phyloP scores from a whole-genome alignment of 2,797 vertebrate genomes.

The Otolemur crassicaudatus region DNA sequence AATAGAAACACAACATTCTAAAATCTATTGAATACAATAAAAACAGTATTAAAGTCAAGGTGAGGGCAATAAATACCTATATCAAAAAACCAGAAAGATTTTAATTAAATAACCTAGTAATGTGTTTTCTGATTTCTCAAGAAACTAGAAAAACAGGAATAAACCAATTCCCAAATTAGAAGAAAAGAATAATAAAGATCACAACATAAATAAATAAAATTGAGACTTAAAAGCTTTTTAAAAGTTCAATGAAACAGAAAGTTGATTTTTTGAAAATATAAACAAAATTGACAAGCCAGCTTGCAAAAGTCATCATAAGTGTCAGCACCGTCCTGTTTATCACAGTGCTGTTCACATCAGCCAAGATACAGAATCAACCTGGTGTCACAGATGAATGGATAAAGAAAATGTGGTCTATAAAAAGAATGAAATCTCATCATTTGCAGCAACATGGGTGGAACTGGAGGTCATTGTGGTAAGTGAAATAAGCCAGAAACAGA shows the following conservation, averaged over 20 bases:
- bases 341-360: neutral
- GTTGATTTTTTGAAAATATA: neutral
- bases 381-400: neutral
- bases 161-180: neutral
- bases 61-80: neutral
- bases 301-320: neutral
- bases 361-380: neutral
- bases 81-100: neutral
- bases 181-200: neutral
- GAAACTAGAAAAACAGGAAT: neutral
- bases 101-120: neutral
- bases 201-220: neutral
- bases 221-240: neutral
- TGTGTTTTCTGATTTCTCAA: neutral
- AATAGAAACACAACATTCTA: neutral
- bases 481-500: neutral
- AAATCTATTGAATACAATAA: neutral
- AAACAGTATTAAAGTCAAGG: neutral
- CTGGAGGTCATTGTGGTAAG: neutral
- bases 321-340: neutral
- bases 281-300: neutral
- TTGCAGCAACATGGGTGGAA: neutral
- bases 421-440: neutral
- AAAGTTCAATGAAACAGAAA: neutral
- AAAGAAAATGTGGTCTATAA: neutral